phyloP scores from a whole-genome alignment of 2,113 vertebrate genomes.

The Paradoxurus hermaphroditus region DNA sequence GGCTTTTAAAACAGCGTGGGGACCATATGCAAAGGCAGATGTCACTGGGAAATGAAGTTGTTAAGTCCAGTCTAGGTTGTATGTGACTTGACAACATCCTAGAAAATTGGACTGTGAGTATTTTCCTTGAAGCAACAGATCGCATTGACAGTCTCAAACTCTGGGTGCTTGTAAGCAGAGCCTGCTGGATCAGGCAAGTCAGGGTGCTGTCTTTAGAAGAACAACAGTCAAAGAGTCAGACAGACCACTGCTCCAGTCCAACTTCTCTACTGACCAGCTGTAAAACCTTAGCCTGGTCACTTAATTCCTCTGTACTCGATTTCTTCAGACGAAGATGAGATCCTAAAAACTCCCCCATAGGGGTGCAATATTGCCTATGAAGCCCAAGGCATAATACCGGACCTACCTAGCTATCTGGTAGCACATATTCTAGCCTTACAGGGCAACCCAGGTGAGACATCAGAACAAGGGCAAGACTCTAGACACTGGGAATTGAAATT shows the following conservation, averaged over 20 bases:
- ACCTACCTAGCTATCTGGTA: background rate
- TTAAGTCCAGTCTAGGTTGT: background rate
- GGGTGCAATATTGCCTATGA: background rate
- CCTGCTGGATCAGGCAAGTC: background rate
- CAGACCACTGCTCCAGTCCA: background rate
- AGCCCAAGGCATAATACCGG: background rate
- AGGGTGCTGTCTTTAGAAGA: background rate
- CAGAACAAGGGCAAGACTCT: background rate
- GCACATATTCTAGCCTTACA: background rate
- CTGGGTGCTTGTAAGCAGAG: background rate
- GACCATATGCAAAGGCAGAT: background rate
- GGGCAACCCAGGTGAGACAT: background rate
- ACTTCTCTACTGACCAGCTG: background rate
- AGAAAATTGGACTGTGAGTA: background rate
- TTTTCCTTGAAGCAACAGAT: background rate
- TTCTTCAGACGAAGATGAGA: background rate
- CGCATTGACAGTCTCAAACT: background rate
- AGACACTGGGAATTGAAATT: background rate
- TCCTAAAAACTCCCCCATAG: background rate
- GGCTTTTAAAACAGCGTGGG: background rate
- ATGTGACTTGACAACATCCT: background rate
- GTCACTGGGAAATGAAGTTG: background rate
- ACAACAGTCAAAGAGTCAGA: no score
- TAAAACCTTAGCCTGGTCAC: background rate
- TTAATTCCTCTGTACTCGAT: background rate